Conservation (phyloP, 2,113 vertebrate species). For the Pyrgilauda ruficollis region DNA sequence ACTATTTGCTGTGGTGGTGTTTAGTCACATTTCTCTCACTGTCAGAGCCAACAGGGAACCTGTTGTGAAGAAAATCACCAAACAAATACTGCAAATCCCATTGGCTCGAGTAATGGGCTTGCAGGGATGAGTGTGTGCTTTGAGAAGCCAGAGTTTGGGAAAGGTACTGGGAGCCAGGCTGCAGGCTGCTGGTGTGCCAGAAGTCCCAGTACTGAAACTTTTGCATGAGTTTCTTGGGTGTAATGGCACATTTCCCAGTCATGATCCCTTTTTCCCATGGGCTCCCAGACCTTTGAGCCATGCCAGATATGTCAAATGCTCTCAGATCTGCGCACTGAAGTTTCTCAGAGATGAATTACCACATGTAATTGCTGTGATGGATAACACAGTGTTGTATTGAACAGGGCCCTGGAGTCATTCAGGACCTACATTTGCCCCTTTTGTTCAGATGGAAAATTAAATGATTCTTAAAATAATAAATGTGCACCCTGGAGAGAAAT, state of each 20-base stretch:
- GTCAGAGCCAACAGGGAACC: not conserved
- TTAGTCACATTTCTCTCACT: not conserved
- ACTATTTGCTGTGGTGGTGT: not conserved
- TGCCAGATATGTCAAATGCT: not conserved
- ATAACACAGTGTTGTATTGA: slow-evolving; percentile 4
- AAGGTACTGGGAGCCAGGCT: not conserved
- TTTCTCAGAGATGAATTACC: slow-evolving; percentile 44
- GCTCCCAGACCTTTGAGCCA: not conserved
- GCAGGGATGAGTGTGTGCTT: not conserved
- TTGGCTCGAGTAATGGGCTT: not conserved
- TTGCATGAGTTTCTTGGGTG: not conserved
- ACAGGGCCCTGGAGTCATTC: slow-evolving; percentile 35
- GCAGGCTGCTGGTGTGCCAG: not conserved
- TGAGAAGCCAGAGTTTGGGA: not conserved
- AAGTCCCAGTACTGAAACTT: not conserved
- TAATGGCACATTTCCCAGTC: not conserved
- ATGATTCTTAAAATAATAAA: slow-evolving; percentile 70
- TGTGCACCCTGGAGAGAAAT: slow-evolving; percentile 61
- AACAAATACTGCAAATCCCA: not conserved
- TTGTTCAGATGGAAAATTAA: slow-evolving; percentile 65
- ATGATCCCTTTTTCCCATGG: not conserved
- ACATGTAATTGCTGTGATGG: slow-evolving; percentile 38
- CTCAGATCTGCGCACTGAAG: not conserved
- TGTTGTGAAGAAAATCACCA: not conserved
- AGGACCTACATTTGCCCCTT: slow-evolving; percentile 46